A percentile compares a stretch with the other conserved stretches of the same genome.
Conservation (phyloP, 1,140 invertebrate species). For the Ylistrum balloti region DNA sequence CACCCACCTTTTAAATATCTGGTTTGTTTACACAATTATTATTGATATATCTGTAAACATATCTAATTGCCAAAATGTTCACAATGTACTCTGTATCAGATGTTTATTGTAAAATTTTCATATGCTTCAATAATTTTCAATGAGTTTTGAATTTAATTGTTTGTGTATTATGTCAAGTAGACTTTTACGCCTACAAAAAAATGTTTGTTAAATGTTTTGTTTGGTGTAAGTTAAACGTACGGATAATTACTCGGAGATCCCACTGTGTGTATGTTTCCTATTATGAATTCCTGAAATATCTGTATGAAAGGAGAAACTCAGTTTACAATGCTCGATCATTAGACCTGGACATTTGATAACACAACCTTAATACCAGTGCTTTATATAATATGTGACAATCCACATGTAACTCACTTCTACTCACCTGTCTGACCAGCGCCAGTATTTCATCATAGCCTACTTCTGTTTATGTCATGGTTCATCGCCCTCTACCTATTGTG, state of each 20-base stretch:
- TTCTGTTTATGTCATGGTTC: constrained; percentile 16
- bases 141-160: not conserved
- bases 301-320: not conserved
- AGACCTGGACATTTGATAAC: not conserved
- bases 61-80: not conserved
- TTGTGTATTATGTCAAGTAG: not conserved
- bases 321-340: not conserved
- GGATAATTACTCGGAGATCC: not conserved
- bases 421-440: not conserved
- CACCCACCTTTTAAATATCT: not conserved
- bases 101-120: not conserved
- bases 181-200: constrained; percentile 38
- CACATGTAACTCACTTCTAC: not conserved
- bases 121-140: not conserved
- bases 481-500: not conserved
- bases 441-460: not conserved
- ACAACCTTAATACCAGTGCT: not conserved
- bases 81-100: not conserved
- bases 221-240: not conserved
- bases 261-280: not conserved
- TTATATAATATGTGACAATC: not conserved
- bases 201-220: constrained; percentile 21
- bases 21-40: not conserved
- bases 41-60: not conserved
- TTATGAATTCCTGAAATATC: not conserved